phyloP scores from a whole-genome alignment of 2,888 invertebrate genomes.

The Papilio protenor region DNA sequence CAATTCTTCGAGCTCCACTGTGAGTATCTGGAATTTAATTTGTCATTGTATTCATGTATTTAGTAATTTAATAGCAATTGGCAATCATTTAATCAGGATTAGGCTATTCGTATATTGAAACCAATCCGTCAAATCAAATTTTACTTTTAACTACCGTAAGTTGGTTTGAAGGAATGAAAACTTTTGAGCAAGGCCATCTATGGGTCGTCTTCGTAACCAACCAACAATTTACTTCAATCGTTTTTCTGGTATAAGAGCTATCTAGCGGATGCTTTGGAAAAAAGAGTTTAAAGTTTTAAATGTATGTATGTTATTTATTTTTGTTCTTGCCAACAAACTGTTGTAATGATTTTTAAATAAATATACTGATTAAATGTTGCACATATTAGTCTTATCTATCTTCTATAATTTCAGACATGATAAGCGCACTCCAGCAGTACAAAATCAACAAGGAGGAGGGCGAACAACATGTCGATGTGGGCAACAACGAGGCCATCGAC shows the following conservation, averaged over 20 bases:
- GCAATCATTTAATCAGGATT: too few relatives aligned
- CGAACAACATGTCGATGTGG: background rate
- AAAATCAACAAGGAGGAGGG: background rate
- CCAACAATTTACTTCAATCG: background rate
- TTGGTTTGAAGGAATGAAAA: too few relatives aligned
- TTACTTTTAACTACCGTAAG: too few relatives aligned
- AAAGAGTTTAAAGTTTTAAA: background rate
- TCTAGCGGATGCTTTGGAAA: background rate
- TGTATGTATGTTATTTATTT: background rate
- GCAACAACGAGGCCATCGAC: background rate
- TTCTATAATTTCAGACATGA: constrained; percentile 12
- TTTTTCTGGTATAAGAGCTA: background rate
- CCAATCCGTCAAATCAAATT: too few relatives aligned
- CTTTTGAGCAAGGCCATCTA: background rate
- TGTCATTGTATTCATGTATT: too few relatives aligned
- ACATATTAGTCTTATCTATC: too few relatives aligned
- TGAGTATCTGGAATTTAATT: constrained; percentile 77
- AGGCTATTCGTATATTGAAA: too few relatives aligned
- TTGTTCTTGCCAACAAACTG: background rate
- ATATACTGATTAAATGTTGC: too few relatives aligned
- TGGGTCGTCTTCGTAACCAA: background rate
- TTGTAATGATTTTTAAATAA: background rate
- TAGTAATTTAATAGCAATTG: too few relatives aligned
- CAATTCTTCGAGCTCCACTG: constrained; percentile 95
- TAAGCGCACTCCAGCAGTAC: background rate